phyloP scores from a whole-genome alignment of 1,140 invertebrate genomes.

The Cydia strobilella region DNA sequence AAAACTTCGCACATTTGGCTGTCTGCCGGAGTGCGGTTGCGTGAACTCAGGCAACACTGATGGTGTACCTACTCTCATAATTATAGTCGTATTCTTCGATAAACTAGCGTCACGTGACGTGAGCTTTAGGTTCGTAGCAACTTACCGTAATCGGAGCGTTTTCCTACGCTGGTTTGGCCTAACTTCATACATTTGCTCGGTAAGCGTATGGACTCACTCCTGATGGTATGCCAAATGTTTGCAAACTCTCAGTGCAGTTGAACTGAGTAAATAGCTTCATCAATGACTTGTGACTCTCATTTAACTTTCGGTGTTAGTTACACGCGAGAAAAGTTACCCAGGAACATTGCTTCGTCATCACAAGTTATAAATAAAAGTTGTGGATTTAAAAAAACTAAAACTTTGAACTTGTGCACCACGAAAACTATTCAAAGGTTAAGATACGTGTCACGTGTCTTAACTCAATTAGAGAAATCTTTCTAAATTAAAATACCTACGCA shows the following conservation, averaged over 20 bases:
- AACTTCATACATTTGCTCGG: not conserved
- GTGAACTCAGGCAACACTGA: slow-evolving; percentile 4
- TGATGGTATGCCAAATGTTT: slow-evolving; percentile 22
- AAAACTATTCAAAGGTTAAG: too few relatives aligned
- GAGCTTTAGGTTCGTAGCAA: not conserved
- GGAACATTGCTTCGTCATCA: not conserved
- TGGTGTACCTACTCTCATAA: not conserved
- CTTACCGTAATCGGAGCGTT: not conserved
- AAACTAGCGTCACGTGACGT: not conserved
- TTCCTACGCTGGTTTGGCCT: not conserved
- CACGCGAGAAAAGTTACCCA: not conserved
- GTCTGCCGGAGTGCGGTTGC: slow-evolving; percentile 4
- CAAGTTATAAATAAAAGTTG: not conserved
- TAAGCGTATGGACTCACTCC: not conserved
- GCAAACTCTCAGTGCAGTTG: slow-evolving; percentile 29
- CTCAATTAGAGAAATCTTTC: too few relatives aligned
- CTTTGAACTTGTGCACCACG: not conserved
- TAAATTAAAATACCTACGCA: too few relatives aligned
- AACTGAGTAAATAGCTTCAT: slow-evolving; percentile 31
- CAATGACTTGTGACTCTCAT: slow-evolving; percentile 19
- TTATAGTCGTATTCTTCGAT: not conserved
- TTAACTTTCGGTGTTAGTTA: slow-evolving; percentile 19
- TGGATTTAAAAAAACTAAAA: not conserved
- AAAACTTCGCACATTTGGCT: slow-evolving; percentile 32
- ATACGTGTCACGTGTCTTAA: too few relatives aligned